A percentile compares a stretch with the other conserved stretches of the same genome.
These are phyloP conservation scores for Aphelinus atriplicis DNA, from an alignment of 1,140 invertebrate species.

Conservation along the genomic window DNA sequence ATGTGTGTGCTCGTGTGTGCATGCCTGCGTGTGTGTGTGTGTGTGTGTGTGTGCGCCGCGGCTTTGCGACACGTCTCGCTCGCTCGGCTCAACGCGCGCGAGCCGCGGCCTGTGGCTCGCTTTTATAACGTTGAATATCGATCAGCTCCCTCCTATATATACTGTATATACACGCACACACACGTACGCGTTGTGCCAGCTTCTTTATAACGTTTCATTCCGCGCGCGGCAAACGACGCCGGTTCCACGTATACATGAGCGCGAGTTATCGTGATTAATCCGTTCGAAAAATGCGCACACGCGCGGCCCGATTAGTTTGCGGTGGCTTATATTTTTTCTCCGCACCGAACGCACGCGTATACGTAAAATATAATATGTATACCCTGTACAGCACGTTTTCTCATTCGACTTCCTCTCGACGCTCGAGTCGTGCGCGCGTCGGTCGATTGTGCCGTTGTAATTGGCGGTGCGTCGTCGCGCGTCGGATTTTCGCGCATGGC, in stretches of 20 bases:
- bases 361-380: not conserved
- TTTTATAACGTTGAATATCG: too few relatives aligned
- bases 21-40: not conserved
- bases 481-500: not conserved
- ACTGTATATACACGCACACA: slow-evolving; percentile 4
- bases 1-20: not conserved
- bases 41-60: not conserved
- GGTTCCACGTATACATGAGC: too few relatives aligned
- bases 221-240: too few relatives aligned
- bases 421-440: too few relatives aligned
- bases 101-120: too few relatives aligned
- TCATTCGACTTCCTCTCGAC: not conserved
- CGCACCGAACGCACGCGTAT: slow-evolving; percentile 15
- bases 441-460: too few relatives aligned
- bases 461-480: not conserved
- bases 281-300: too few relatives aligned
- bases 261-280: too few relatives aligned
- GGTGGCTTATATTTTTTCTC: slow-evolving; percentile 15
- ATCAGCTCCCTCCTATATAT: too few relatives aligned
- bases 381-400: slow-evolving; percentile 18
- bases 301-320: too few relatives aligned
- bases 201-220: not conserved
- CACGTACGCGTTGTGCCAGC: slow-evolving; percentile 8
- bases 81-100: too few relatives aligned
- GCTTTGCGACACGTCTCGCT: too few relatives aligned